A percentile compares a stretch with the other conserved stretches of the same genome.
phyloP scores from a whole-genome alignment of 2,888 invertebrate genomes.

The Pristionchus fissidentatus region DNA sequence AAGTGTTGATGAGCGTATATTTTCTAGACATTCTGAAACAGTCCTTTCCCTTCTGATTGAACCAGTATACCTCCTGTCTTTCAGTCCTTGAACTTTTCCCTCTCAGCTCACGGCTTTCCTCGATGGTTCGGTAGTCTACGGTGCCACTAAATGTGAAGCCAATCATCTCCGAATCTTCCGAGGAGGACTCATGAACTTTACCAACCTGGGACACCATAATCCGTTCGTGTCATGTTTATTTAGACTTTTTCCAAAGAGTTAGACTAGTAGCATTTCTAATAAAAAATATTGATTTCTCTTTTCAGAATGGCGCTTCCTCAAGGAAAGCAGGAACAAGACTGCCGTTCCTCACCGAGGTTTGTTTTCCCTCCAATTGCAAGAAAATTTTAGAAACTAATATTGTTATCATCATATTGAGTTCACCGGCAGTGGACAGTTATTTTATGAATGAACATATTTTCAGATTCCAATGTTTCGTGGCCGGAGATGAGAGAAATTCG shows the following conservation, averaged over 20 bases:
- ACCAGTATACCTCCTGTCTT: no score
- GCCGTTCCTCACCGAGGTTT: slow-evolving; percentile 61
- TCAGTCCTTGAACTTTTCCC: background rate
- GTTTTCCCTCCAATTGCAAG: no score
- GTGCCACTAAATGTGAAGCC: slow-evolving; percentile 72
- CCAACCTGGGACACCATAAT: slow-evolving; percentile 57
- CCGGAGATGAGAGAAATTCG: slow-evolving; percentile 72
- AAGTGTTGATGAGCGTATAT: background rate
- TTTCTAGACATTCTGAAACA: no score
- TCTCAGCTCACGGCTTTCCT: slow-evolving; percentile 81
- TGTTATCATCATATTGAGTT: background rate
- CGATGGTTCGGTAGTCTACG: slow-evolving; percentile 74
- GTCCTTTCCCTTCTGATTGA: no score
- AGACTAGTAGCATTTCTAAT: no score
- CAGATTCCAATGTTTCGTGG: slow-evolving; percentile 47
- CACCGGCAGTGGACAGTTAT: background rate
- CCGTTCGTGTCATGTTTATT: slow-evolving; percentile 35
- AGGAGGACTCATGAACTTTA: slow-evolving; percentile 71
- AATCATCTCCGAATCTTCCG: slow-evolving; percentile 65
- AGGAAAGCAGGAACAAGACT: slow-evolving; percentile 66
- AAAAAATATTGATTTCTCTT: background rate
- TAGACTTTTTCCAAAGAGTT: no score
- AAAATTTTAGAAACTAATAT: background rate
- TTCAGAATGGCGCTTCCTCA: slow-evolving; percentile 62
- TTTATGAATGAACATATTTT: background rate